Conservation (phyloP, 2,797 vertebrate genomes). For the Darevskia mixta region DNA sequence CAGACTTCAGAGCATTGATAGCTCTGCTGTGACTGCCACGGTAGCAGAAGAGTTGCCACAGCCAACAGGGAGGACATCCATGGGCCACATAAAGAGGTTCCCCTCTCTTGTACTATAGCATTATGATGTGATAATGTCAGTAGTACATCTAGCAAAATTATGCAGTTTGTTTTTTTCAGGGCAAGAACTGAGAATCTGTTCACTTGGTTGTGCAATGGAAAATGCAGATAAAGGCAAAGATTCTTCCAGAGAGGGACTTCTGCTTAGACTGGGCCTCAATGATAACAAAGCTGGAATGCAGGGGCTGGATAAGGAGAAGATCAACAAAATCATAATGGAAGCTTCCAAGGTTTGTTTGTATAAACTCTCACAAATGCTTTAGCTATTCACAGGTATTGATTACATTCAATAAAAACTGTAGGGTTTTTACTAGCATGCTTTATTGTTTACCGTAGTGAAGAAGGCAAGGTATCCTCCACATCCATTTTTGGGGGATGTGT, state of each 20-base stretch:
- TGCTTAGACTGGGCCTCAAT: constrained; percentile 94
- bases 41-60: not conserved
- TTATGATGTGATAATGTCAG: not conserved
- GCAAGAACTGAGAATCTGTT: constrained; percentile 20
- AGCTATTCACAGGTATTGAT: constrained; percentile 21
- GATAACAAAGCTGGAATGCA: constrained; percentile 99
- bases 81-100: not conserved
- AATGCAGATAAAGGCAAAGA: constrained; percentile 47
- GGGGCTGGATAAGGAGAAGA: constrained; percentile 95
- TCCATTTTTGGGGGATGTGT: too few relatives aligned
- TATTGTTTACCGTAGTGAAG: not conserved
- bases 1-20: not conserved
- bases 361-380: constrained; percentile 39
- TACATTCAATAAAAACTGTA: constrained; percentile 9
- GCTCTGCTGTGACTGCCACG: not conserved
- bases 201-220: constrained; percentile 65
- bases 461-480: not conserved
- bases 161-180: constrained; percentile 58
- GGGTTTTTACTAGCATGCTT: not conserved
- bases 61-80: not conserved
- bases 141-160: constrained; percentile 24
- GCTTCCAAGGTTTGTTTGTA: constrained; percentile 88
- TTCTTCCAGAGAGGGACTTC: constrained; percentile 76
- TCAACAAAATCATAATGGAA: constrained; percentile 97
- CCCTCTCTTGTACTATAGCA: not conserved